These are phyloP conservation scores for Onychorhynchus coronatus DNA, from an alignment of 2,113 vertebrate genomes.

Conservation along the genomic window DNA sequence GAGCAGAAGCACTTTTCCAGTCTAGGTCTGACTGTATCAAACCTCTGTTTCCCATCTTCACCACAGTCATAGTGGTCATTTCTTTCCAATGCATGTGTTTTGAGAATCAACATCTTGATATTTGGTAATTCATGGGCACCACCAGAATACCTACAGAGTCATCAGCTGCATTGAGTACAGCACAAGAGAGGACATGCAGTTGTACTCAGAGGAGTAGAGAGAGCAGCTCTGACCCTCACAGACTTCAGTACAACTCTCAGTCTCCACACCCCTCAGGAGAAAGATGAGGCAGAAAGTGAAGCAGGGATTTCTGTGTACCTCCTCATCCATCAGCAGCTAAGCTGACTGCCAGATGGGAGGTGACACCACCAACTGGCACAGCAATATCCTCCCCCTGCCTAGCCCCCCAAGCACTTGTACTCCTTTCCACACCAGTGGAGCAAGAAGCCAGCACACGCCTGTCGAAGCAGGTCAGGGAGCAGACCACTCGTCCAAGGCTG, in stretches of 20 bases:
- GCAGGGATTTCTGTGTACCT: background rate
- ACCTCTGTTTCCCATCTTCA: background rate
- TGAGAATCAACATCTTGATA: background rate
- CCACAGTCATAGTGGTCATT: background rate
- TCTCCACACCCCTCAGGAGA: background rate
- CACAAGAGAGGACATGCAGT: background rate
- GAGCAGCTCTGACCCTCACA: background rate
- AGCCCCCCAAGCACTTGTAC: background rate
- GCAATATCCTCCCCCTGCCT: background rate
- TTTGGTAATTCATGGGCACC: background rate
- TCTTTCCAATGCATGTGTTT: background rate
- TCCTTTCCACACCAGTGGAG: background rate
- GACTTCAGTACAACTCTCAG: background rate
- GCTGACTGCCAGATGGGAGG: background rate
- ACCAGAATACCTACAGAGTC: background rate
- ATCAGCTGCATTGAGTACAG: background rate
- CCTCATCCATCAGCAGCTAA: background rate
- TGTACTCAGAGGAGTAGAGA: background rate
- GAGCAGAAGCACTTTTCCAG: background rate
- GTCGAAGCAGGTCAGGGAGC: background rate
- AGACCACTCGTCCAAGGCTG: background rate
- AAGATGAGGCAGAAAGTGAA: rapidly evolving
- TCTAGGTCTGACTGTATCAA: background rate
- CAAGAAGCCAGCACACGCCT: background rate
- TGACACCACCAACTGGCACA: background rate